Conservation (phyloP, 2,888 invertebrate genomes). For the Chironomus riparius region DNA sequence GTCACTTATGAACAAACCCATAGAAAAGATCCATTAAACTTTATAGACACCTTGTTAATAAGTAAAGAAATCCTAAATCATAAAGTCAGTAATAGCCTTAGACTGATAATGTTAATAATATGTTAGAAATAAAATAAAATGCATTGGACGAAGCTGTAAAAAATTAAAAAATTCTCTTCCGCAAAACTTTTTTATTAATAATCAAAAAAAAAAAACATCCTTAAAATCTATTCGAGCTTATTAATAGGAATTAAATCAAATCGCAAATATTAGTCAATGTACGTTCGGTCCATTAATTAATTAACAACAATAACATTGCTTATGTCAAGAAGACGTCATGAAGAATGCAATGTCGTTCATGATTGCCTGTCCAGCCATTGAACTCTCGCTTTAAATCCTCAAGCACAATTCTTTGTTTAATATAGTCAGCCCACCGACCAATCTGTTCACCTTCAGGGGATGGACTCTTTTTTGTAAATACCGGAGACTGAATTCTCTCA, state of each 20-base stretch:
- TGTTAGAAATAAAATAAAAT: too few relatives aligned
- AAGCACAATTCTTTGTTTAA: slow-evolving; percentile 37
- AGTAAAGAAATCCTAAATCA: not conserved
- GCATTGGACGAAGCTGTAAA: too few relatives aligned
- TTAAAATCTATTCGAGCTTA: not conserved
- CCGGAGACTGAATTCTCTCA: not conserved
- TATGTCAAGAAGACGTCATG: slow-evolving; percentile 36
- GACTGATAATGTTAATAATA: too few relatives aligned
- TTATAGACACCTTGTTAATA: too few relatives aligned
- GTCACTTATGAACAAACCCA: too few relatives aligned
- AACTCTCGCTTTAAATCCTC: slow-evolving; percentile 38
- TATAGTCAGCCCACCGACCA: slow-evolving; percentile 39
- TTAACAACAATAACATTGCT: not conserved
- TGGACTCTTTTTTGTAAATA: not conserved
- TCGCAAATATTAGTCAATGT: not conserved
- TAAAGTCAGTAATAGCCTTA: not conserved
- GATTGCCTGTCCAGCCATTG: slow-evolving; percentile 40
- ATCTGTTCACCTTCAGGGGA: not conserved
- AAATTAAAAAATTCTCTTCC: too few relatives aligned
- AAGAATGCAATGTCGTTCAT: slow-evolving; percentile 40
- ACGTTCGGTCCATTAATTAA: not conserved
- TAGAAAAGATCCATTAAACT: too few relatives aligned
- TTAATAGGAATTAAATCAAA: not conserved
- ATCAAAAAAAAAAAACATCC: not conserved
- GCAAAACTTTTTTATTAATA: not conserved